These are phyloP conservation scores for Thunnus maccoyii DNA, from an alignment of 2,113 vertebrate species.

Conservation along the genomic window DNA sequence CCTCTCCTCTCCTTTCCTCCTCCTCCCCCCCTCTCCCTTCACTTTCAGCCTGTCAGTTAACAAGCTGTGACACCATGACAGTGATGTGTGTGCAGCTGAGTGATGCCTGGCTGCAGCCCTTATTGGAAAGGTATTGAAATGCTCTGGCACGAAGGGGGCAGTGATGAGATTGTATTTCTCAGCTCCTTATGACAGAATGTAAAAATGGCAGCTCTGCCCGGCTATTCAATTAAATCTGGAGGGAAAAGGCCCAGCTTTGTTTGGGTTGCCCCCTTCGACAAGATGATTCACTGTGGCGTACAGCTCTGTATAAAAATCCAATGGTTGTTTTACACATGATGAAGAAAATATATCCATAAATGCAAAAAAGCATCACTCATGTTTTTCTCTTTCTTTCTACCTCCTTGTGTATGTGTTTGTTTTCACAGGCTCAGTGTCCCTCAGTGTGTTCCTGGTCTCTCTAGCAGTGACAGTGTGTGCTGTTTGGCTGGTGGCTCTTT, in stretches of 20 bases:
- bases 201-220: conserved; percentile 42
- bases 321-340: conserved; percentile 29
- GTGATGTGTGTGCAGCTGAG: conserved; percentile 75
- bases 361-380: conserved; percentile 36
- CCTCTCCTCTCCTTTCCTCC: conserved; percentile 16
- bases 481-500: conserved; percentile 96
- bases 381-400: conserved; percentile 28
- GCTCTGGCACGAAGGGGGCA: conserved; percentile 34
- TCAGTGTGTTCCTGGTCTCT: conserved; percentile 96
- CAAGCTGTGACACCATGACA: conserved; percentile 81
- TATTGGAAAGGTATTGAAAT: conserved; percentile 79
- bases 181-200: conserved; percentile 62
- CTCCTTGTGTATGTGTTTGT: conserved; percentile 70
- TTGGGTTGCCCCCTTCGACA: conserved; percentile 28
- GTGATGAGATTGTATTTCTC: conserved; percentile 70
- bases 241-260: conserved; percentile 33
- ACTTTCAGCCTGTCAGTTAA: conserved; percentile 84
- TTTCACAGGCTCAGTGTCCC: conserved; percentile 90
- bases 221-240: conserved; percentile 65
- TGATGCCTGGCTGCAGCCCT: conserved; percentile 68
- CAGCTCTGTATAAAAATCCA: conserved; percentile 20
- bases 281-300: conserved; percentile 34
- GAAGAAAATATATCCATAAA: conserved; percentile 34
- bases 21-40: conserved; percentile 57
- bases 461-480: conserved; percentile 97